A percentile compares a stretch with the other conserved stretches of the same genome.
phyloP scores from a whole-genome alignment of 2,113 vertebrate species.

The Ailuropoda melanoleuca region DNA sequence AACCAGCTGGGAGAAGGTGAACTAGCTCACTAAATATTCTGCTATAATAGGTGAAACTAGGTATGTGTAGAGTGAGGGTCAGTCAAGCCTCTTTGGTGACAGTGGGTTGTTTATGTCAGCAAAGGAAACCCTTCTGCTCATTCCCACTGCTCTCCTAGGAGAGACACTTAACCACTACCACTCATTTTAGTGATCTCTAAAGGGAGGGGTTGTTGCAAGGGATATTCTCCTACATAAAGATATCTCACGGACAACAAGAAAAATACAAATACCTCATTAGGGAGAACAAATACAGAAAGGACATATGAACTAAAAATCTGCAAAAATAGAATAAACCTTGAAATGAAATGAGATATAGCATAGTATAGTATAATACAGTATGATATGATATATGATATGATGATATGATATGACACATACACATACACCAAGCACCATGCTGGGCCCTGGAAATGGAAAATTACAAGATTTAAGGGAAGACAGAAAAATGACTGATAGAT shows the following conservation, averaged over 20 bases:
- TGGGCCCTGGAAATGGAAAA: not conserved
- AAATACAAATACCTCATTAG: not conserved
- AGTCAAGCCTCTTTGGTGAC: not conserved
- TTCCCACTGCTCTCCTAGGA: not conserved
- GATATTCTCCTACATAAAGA: not conserved
- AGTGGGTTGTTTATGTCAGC: not conserved
- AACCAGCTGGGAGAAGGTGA: not conserved
- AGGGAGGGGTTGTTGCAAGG: not conserved
- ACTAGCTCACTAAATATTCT: not conserved
- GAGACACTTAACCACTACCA: not conserved
- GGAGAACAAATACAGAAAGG: not conserved
- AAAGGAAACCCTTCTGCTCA: not conserved
- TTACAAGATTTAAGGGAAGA: not conserved
- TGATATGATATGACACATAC: not conserved
- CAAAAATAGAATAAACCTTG: not conserved
- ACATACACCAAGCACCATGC: not conserved
- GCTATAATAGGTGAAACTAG: not conserved
- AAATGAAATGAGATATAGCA: not conserved
- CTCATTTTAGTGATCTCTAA: not conserved
- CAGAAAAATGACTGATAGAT: not conserved
- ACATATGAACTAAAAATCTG: not conserved
- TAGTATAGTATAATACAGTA: not conserved
- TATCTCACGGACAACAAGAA: not conserved
- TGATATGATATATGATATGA: not conserved
- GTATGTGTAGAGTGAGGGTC: not conserved